Evolutionary conservation across 2,888 invertebrate species (phyloP).

Genomic region (Tiliacea citrago): DNA sequence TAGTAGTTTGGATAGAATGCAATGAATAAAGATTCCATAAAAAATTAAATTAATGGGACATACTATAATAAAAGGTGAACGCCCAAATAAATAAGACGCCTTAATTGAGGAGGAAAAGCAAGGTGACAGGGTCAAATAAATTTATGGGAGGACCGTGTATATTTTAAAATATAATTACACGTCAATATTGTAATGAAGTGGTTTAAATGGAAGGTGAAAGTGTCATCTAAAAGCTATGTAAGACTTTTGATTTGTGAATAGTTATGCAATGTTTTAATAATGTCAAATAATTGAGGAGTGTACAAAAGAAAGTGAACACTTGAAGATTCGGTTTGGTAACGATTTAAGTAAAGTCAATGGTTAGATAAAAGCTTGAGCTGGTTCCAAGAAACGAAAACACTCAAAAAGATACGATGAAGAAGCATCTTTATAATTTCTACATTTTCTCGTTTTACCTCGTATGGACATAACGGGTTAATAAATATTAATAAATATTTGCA

Average conservation of each 20-base stretch:
- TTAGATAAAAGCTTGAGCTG: slow-evolving; percentile 19
- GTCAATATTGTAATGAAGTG: slow-evolving; percentile 53
- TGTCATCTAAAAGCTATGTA: slow-evolving; percentile 52
- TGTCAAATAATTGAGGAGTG: slow-evolving; percentile 51
- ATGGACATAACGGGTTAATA: background rate
- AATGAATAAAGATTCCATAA: background rate
- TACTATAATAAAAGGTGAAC: slow-evolving; percentile 10
- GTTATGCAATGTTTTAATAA: slow-evolving; percentile 56
- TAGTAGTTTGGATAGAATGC: background rate
- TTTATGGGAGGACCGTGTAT: slow-evolving; percentile 62
- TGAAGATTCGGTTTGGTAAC: slow-evolving; percentile 40
- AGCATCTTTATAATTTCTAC: slow-evolving; percentile 2
- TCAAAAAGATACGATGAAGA: slow-evolving; percentile 5
- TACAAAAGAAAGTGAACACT: slow-evolving; percentile 50
- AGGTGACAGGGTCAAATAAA: slow-evolving; percentile 70
- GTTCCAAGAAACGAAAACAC: slow-evolving; percentile 22
- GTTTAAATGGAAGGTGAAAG: slow-evolving; percentile 55
- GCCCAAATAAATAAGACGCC: slow-evolving; percentile 38
- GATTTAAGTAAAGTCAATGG: slow-evolving; percentile 26
- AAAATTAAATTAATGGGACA: background rate
- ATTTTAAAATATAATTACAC: slow-evolving; percentile 60
- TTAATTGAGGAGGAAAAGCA: slow-evolving; percentile 63
- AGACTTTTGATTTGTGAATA: slow-evolving; percentile 49
- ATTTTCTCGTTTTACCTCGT: background rate
- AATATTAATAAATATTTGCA: slow-evolving; percentile 1